phyloP scores from a whole-genome alignment of 2,888 invertebrate genomes.

The Ernsta delagoae region DNA sequence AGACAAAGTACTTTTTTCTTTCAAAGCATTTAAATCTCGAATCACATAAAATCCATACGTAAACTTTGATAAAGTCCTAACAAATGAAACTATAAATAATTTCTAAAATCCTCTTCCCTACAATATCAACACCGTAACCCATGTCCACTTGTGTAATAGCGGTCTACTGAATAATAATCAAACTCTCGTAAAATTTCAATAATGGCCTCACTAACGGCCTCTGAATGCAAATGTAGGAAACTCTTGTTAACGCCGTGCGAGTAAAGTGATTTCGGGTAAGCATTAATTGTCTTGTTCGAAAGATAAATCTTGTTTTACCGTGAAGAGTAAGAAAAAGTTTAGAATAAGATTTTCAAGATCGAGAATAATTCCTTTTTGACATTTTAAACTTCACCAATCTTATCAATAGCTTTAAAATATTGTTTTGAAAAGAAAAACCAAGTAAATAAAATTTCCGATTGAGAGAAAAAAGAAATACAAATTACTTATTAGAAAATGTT shows the following conservation, averaged over 20 bases:
- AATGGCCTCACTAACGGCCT: slow-evolving; percentile 74
- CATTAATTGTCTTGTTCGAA: slow-evolving; percentile 58
- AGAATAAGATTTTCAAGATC: background rate
- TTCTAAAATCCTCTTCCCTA: slow-evolving; percentile 51
- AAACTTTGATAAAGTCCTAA: no score
- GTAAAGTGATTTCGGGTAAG: slow-evolving; percentile 46
- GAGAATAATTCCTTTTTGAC: no score
- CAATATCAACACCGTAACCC: slow-evolving; percentile 55
- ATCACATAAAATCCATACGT: no score
- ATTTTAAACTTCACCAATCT: no score
- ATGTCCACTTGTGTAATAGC: slow-evolving; percentile 80
- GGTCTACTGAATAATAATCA: slow-evolving; percentile 84
- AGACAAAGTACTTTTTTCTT: no score
- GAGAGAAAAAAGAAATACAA: background rate
- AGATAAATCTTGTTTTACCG: background rate
- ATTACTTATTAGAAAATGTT: background rate
- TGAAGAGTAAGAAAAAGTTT: background rate
- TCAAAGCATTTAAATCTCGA: no score
- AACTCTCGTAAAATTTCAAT: slow-evolving; percentile 84
- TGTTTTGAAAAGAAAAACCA: no score
- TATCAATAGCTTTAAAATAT: no score
- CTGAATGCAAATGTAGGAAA: slow-evolving; percentile 68
- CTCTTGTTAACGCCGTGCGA: slow-evolving; percentile 45
- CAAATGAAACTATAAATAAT: background rate
- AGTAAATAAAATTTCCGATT: no score